A percentile compares a stretch with the other conserved stretches of the same genome.
These are phyloP conservation scores for Emydura subglobosa DNA, from an alignment of 2,113 vertebrate genomes.

Conservation along the genomic window DNA sequence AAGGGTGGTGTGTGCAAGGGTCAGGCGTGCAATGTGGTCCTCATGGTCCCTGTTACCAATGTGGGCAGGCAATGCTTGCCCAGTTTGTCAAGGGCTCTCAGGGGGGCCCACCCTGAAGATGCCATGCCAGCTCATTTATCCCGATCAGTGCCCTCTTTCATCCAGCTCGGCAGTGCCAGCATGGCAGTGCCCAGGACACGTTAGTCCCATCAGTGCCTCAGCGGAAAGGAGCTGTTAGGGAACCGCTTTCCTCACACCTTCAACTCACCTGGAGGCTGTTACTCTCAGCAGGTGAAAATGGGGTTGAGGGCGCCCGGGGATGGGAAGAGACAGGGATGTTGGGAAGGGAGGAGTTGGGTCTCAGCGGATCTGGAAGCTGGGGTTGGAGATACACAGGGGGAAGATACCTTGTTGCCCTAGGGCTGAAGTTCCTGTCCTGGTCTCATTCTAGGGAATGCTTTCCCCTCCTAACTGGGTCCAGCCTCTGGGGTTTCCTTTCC, in stretches of 20 bases:
- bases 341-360: neutral
- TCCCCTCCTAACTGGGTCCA: neutral
- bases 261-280: rapidly evolving
- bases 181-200: neutral
- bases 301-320: neutral
- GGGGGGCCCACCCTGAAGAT: rapidly evolving
- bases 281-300: neutral
- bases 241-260: neutral
- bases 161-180: neutral
- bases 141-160: neutral
- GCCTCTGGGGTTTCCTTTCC: neutral
- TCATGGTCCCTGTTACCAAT: neutral
- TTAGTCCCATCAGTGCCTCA: neutral
- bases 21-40: no score
- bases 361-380: no score
- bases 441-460: neutral
- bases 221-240: neutral
- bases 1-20: neutral
- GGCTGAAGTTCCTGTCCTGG: neutral
- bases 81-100: neutral
- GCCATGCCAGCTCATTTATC: neutral
- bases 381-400: neutral
- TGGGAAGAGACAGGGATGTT: neutral
- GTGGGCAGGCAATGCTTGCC: neutral
- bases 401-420: neutral